phyloP scores from a whole-genome alignment of 1,140 invertebrate genomes.

The Sarcophaga bullata region DNA sequence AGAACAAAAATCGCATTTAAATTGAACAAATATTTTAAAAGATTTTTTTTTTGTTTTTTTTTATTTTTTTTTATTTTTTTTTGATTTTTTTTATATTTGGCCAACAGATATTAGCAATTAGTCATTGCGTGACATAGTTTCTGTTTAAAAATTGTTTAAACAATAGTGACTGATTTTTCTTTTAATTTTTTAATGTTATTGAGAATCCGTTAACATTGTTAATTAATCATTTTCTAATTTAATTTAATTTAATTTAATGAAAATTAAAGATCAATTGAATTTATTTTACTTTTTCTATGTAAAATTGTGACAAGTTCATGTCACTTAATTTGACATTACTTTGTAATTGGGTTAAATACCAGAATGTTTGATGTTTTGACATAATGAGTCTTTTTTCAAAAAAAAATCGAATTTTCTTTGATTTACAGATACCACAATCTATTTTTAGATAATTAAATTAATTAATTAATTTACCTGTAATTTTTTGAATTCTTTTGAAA shows the following conservation, averaged over 20 bases:
- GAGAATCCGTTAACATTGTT: background rate
- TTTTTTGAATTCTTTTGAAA: too few relatives aligned
- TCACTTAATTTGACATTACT: conserved; percentile 8
- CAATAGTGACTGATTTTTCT: background rate
- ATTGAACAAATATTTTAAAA: too few relatives aligned
- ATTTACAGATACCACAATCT: background rate
- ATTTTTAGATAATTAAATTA: too few relatives aligned
- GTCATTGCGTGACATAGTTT: background rate
- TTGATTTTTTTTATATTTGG: too few relatives aligned
- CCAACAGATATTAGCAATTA: background rate
- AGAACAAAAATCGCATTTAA: too few relatives aligned
- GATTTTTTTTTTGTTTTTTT: too few relatives aligned
- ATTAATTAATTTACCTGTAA: too few relatives aligned
- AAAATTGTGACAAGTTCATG: background rate
- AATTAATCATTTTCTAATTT: background rate
- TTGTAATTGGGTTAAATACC: conserved; percentile 8
- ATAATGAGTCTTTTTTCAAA: background rate
- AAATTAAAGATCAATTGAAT: conserved; percentile 23
- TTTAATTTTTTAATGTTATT: background rate
- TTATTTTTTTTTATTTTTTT: too few relatives aligned
- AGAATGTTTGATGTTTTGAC: conserved; percentile 17
- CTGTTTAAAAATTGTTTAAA: conserved; percentile 3
- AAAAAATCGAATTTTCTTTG: background rate
- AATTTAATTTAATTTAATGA: background rate
- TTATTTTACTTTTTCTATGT: conserved; percentile 2